Percentiles rank a stretch among this genome's conserved stretches.
phyloP scores from a whole-genome alignment of 2,888 invertebrate genomes.

The Drosophila histrio region DNA sequence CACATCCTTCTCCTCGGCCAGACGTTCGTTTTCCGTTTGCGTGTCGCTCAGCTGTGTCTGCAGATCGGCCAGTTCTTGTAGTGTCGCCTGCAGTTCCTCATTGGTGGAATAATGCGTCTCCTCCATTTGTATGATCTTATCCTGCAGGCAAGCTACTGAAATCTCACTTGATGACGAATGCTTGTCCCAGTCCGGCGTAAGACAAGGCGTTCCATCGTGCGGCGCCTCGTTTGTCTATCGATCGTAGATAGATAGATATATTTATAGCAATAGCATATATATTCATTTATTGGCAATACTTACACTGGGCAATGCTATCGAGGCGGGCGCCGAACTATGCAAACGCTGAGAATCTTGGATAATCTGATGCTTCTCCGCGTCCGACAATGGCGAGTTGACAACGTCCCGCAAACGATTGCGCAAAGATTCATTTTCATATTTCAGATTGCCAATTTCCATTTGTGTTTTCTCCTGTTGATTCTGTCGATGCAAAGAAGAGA shows the following conservation, averaged over 20 bases:
- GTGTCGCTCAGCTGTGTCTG: constrained; percentile 94
- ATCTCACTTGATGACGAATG: constrained; percentile 95
- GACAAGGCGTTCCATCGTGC: constrained; percentile 87
- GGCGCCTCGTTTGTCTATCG: constrained; percentile 39
- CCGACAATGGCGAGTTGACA: constrained; percentile 91
- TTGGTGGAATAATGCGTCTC: constrained; percentile 89
- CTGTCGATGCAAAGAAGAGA: constrained; percentile 53
- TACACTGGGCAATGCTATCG: constrained; percentile 86
- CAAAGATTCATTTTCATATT: constrained; percentile 91
- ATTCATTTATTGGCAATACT: constrained; percentile 44
- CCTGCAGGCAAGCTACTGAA: constrained; percentile 96
- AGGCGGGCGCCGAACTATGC: constrained; percentile 90
- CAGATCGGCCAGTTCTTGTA: constrained; percentile 95
- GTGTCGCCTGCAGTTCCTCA: constrained; percentile 96
- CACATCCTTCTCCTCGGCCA: constrained; percentile 95
- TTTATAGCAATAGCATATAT: not conserved
- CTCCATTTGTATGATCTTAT: constrained; percentile 90
- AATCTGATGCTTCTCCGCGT: constrained; percentile 92
- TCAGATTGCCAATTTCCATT: constrained; percentile 86
- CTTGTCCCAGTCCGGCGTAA: constrained; percentile 95
- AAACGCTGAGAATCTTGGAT: constrained; percentile 89
- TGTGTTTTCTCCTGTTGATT: constrained; percentile 83
- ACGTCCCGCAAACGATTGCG: constrained; percentile 91
- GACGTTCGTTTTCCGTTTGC: constrained; percentile 93
- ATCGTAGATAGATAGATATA: not conserved